Base-by-base conservation (phyloP, 2,888 invertebrate species). In the Tetranychus piercei region DNA sequence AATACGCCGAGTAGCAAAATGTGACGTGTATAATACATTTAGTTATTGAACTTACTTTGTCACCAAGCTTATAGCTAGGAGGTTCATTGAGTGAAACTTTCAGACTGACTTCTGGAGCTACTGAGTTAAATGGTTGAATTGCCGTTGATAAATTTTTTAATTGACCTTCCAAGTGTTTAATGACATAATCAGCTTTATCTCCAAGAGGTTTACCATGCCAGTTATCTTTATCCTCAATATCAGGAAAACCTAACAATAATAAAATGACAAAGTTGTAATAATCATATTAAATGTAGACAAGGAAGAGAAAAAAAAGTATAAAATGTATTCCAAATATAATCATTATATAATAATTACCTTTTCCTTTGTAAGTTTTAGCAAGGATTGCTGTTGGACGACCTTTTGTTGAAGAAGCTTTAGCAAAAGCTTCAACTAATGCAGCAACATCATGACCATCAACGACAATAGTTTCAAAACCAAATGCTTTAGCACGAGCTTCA, bases 121-220 rank as follows among this genome's bases (percentile, higher is more conserved):
- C 73, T 15, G 72, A 34, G 5, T 64, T 55, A 0, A 72, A 69
- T 22, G 91, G 90, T 34, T 88, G 84, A 76, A 89, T 87, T 78
- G 86, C 85, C 6, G 88, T 82, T 78, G 87, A 86, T 6, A 86
- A 83, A 9, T 23, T 74, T 6, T n/a, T 15, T 7, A 76, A 66
- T 1, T 88, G 85, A 18, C 87, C 87, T 76, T 86, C 84, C 65
- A 83, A 79, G 22, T 76, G 78, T 6, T 79, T 77, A 7, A 85
- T 77, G 8, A 90, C 87, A 79, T 85, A 87, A 0, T 88, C 88
- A 1, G 90, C 88, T 77, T 91, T 89, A 74, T 87, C 88, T 0
- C 94, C 95, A 76, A 99, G 84, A 0, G 99, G 89, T 83, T 99
- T 99, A 74, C 99, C 99, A 82, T 99, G 99, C 96, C 96, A 99